These are phyloP conservation scores for Hemibagrus wyckioides DNA, from an alignment of 2,113 vertebrate genomes.

Conservation along the genomic window DNA sequence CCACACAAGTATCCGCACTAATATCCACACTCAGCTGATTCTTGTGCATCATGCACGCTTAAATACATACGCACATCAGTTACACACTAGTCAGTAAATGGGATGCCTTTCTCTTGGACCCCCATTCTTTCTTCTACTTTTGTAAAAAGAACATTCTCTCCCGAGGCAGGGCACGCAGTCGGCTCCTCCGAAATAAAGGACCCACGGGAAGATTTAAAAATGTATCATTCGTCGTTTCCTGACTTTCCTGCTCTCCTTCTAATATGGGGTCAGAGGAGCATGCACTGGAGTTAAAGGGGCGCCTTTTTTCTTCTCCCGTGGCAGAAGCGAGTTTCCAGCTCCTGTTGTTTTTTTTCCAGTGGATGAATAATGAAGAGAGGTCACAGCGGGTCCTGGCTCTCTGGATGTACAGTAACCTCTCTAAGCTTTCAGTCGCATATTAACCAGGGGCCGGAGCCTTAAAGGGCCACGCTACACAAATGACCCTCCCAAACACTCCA, in stretches of 20 bases:
- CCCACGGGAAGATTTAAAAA: constrained; percentile 70
- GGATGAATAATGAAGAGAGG: constrained; percentile 81
- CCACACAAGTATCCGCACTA: background rate
- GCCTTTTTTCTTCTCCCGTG: constrained; percentile 64
- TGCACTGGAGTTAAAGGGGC: constrained; percentile 69
- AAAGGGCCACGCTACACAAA: constrained; percentile 62
- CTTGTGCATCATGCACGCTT: constrained; percentile 4
- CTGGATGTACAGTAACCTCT: constrained; percentile 69
- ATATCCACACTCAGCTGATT: background rate
- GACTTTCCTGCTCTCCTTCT: constrained; percentile 65
- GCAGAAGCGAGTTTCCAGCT: constrained; percentile 61
- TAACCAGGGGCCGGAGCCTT: constrained; percentile 65
- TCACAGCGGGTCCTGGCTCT: constrained; percentile 74
- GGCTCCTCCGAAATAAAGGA: constrained; percentile 38
- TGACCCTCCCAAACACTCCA: constrained; percentile 48
- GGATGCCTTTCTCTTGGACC: background rate
- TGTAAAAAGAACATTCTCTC: background rate
- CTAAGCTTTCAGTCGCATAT: constrained; percentile 70
- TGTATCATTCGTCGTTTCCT: constrained; percentile 69
- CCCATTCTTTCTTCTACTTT: background rate
- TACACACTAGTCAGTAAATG: background rate
- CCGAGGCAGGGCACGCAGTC: constrained; percentile 22
- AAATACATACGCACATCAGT: background rate
- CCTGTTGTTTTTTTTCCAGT: constrained; percentile 70
- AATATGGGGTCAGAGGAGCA: constrained; percentile 73